Conservation (phyloP, 2,797 vertebrate species). For the Phoebastria nigripes region DNA sequence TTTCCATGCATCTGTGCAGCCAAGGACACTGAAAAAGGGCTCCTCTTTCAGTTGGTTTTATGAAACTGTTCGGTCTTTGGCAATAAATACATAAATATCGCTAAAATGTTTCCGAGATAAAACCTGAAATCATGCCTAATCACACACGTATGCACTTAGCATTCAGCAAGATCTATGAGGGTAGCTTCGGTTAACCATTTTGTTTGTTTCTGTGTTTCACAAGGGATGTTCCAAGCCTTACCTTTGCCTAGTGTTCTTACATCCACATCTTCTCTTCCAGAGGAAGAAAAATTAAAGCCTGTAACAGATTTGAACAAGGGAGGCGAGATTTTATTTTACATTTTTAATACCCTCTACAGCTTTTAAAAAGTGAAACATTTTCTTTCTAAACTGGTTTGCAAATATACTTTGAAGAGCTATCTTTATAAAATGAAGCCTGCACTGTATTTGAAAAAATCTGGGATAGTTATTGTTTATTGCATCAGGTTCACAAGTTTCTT, state of each 20-base stretch:
- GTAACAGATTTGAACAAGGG: conserved; percentile 23
- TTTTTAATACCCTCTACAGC: background rate
- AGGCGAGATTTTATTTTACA: background rate
- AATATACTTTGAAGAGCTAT: background rate
- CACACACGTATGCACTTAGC: background rate
- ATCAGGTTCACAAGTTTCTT: background rate
- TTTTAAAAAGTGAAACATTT: background rate
- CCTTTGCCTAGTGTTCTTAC: conserved; percentile 94
- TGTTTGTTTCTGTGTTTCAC: background rate
- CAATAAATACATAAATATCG: background rate
- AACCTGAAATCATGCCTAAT: background rate
- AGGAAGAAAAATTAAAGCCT: conserved; percentile 98
- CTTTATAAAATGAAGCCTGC: background rate
- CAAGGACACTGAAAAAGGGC: background rate
- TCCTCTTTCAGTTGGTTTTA: background rate
- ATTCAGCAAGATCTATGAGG: background rate
- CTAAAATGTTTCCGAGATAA: background rate
- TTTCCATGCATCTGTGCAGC: background rate
- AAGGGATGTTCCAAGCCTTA: conserved; percentile 64
- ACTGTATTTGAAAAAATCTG: background rate
- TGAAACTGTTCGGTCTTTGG: background rate
- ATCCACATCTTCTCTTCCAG: conserved; percentile 96
- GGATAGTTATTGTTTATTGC: background rate
- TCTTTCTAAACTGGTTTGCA: background rate
- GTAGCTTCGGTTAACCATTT: background rate